phyloP scores from a whole-genome alignment of 2,888 invertebrate species.

The Biston stratarius region DNA sequence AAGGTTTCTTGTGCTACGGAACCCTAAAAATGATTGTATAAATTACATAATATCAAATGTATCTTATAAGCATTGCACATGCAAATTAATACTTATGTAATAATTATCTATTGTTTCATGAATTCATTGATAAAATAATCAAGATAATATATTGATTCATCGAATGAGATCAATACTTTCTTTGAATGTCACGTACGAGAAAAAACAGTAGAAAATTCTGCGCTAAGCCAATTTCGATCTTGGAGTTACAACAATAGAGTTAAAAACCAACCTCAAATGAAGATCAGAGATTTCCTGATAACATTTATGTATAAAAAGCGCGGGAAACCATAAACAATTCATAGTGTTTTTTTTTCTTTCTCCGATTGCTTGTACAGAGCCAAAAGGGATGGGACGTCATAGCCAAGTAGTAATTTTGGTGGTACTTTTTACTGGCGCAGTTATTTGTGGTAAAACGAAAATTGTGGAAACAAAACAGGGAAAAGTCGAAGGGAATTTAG shows the following conservation, averaged over 20 bases:
- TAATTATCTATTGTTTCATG: constrained; percentile 15
- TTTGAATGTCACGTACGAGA: constrained; percentile 37
- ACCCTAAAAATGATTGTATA: too few species aligned
- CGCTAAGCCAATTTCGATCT: constrained; percentile 12
- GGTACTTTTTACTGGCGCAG: constrained; percentile 47
- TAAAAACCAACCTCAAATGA: constrained; percentile 4
- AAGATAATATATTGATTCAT: constrained; percentile 40
- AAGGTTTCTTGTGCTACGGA: too few species aligned
- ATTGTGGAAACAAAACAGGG: constrained; percentile 73
- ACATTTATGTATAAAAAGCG: constrained; percentile 47
- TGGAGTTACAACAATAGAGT: constrained; percentile 6
- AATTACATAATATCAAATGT: too few species aligned
- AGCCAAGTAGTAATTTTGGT: constrained; percentile 54
- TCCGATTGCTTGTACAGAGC: constrained; percentile 22
- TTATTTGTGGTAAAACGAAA: constrained; percentile 55
- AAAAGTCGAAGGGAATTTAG: constrained; percentile 70
- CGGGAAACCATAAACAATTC: constrained; percentile 38
- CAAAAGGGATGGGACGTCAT: constrained; percentile 52
- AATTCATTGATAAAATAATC: constrained; percentile 19
- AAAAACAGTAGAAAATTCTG: constrained; percentile 14
- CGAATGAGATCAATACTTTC: constrained; percentile 21
- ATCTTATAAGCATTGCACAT: constrained; percentile 11
- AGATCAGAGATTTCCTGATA: constrained; percentile 6
- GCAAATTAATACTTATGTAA: constrained; percentile 14
- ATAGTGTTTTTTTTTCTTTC: constrained; percentile 34